A percentile compares a stretch with the other conserved stretches of the same genome.
phyloP scores from a whole-genome alignment of 2,797 vertebrate species.

The Lacerta agilis region DNA sequence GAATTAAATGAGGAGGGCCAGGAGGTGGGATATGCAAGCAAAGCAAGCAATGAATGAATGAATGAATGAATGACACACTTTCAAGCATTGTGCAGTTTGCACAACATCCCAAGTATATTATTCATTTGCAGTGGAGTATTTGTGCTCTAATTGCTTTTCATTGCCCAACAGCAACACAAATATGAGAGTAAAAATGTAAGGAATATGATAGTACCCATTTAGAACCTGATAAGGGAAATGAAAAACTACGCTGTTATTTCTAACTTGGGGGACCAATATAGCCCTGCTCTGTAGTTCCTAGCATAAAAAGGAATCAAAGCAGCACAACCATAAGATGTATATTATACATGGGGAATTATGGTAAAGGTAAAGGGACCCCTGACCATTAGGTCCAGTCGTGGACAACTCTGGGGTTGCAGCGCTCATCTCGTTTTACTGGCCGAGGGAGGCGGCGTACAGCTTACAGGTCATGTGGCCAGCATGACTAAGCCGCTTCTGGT shows the following conservation, averaged over 20 bases:
- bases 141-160: not conserved
- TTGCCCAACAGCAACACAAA: not conserved
- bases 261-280: not conserved
- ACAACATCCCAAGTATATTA: not conserved
- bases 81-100: too few relatives aligned
- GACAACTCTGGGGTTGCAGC: too few relatives aligned
- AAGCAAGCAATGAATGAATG: too few relatives aligned
- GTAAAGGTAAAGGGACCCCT: too few relatives aligned
- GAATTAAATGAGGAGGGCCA: too few relatives aligned
- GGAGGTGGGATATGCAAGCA: too few relatives aligned
- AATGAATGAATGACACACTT: too few relatives aligned
- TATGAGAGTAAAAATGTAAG: not conserved
- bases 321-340: not conserved
- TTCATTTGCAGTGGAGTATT: not conserved
- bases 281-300: not conserved
- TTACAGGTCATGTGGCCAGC: too few relatives aligned
- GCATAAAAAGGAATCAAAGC: not conserved
- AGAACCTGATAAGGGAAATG: not conserved
- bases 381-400: too few relatives aligned
- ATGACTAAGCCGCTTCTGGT: too few relatives aligned
- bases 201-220: not conserved
- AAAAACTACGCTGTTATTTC: not conserved
- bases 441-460: too few relatives aligned
- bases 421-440: too few relatives aligned
- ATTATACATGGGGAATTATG: not conserved